Conservation (phyloP, 1,140 invertebrate genomes). For the Nixonia krombeini region DNA sequence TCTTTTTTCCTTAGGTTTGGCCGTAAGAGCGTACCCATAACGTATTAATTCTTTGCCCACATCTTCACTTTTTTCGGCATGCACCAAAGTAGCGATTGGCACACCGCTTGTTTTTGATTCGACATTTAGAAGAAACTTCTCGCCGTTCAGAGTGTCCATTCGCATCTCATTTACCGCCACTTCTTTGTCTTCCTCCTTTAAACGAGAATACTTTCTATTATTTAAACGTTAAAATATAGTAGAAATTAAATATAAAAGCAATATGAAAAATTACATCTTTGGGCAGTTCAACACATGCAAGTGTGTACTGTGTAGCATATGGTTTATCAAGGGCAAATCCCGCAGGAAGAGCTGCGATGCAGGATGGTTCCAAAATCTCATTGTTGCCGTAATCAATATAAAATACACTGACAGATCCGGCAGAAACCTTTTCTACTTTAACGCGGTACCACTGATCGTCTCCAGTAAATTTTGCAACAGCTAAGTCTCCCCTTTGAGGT, state of each 20-base stretch:
- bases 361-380: constrained; percentile 74
- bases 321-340: constrained; percentile 81
- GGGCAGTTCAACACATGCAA: constrained; percentile 88
- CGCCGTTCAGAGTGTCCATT: constrained; percentile 76
- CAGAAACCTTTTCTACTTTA: constrained; percentile 89
- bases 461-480: constrained; percentile 89
- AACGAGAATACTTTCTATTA: too few species aligned
- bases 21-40: constrained; percentile 88
- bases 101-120: constrained; percentile 78
- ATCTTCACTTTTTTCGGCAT: constrained; percentile 83
- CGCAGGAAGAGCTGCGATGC: constrained; percentile 84
- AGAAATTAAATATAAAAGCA: neutral
- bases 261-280: constrained; percentile 76
- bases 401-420: constrained; percentile 79
- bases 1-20: constrained; percentile 84
- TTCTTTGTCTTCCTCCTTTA: constrained; percentile 81
- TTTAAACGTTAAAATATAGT: constrained; percentile 12
- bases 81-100: constrained; percentile 81
- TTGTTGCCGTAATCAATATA: constrained; percentile 98
- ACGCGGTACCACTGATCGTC: constrained; percentile 96
- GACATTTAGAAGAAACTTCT: constrained; percentile 81
- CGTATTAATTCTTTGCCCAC: constrained; percentile 87
- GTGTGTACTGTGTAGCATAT: constrained; percentile 87
- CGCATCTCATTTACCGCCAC: constrained; percentile 82
- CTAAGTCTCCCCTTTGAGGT: constrained; percentile 88